These are phyloP conservation scores for Arothron firmamentum DNA, from an alignment of 2,113 vertebrate species.

Conservation along the genomic window DNA sequence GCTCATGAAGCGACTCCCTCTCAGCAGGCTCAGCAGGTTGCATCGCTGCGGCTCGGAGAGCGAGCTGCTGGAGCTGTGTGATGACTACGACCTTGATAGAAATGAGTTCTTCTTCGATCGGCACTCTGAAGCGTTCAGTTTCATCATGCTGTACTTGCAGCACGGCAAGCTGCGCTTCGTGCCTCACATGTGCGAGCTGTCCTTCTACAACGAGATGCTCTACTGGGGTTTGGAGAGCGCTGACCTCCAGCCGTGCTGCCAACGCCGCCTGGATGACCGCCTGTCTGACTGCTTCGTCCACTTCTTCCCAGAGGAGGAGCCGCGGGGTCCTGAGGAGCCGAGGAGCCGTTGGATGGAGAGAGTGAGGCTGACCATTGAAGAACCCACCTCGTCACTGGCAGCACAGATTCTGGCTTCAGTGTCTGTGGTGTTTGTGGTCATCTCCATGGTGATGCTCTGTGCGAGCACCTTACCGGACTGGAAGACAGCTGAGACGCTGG, in stretches of 20 bases:
- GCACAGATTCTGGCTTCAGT: conserved; percentile 90
- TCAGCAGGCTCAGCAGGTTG: conserved; percentile 88
- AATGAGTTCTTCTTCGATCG: conserved; percentile 98
- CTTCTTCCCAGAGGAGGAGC: conserved; percentile 79
- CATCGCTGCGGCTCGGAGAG: conserved; percentile 88
- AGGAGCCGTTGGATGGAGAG: conserved; percentile 80
- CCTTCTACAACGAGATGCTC: conserved; percentile 94
- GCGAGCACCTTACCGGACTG: conserved; percentile 95
- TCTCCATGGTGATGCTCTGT: conserved; percentile 96
- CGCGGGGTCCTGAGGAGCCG: conserved; percentile 1
- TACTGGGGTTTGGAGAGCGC: conserved; percentile 94
- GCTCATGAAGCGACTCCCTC: conserved; percentile 87
- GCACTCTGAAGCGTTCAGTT: conserved; percentile 92
- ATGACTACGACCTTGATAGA: conserved; percentile 91
- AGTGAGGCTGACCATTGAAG: conserved; percentile 90
- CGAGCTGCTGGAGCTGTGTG: conserved; percentile 93
- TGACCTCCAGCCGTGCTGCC: conserved; percentile 91
- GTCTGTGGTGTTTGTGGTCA: conserved; percentile 89
- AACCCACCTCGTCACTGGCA: conserved; percentile 89
- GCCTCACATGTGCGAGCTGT: conserved; percentile 95
- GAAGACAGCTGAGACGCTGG: conserved; percentile 84
- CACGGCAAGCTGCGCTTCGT: conserved; percentile 90
- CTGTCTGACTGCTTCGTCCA: conserved; percentile 88
- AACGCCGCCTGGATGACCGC: conserved; percentile 89
- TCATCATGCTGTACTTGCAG: conserved; percentile 90